Percentiles rank a stretch among this genome's conserved stretches.
These are phyloP conservation scores for Sebastes taczanowskii DNA, from an alignment of 2,797 vertebrate genomes.

Conservation along the genomic window DNA sequence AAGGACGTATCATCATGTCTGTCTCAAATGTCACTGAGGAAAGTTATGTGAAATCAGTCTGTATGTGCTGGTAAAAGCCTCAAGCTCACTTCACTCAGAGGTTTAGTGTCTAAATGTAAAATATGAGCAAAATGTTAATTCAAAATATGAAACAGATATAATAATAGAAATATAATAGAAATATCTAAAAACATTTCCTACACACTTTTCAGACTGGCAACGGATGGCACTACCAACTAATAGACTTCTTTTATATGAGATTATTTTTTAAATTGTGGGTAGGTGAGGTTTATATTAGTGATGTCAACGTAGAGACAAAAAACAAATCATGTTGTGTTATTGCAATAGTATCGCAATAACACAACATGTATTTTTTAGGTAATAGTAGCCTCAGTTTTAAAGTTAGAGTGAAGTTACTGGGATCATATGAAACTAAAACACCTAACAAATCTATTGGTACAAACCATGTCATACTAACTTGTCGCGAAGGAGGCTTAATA, in stretches of 20 bases:
- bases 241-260: background rate
- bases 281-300: background rate
- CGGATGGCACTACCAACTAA: background rate
- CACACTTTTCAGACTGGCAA: background rate
- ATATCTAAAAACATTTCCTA: background rate
- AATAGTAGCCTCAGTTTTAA: background rate
- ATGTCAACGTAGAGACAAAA: no score
- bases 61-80: background rate
- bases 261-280: background rate
- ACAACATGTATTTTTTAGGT: background rate
- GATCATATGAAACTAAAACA: background rate
- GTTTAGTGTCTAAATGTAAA: conserved; percentile 5
- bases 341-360: no score
- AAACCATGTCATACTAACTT: background rate
- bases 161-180: background rate
- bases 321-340: no score
- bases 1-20: background rate
- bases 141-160: background rate
- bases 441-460: background rate
- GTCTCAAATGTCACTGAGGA: background rate
- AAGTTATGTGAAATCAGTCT: background rate
- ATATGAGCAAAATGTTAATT: background rate
- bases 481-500: background rate
- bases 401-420: background rate
- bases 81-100: background rate